Conservation (phyloP, 2,113 vertebrate species). For the Natator depressus region DNA sequence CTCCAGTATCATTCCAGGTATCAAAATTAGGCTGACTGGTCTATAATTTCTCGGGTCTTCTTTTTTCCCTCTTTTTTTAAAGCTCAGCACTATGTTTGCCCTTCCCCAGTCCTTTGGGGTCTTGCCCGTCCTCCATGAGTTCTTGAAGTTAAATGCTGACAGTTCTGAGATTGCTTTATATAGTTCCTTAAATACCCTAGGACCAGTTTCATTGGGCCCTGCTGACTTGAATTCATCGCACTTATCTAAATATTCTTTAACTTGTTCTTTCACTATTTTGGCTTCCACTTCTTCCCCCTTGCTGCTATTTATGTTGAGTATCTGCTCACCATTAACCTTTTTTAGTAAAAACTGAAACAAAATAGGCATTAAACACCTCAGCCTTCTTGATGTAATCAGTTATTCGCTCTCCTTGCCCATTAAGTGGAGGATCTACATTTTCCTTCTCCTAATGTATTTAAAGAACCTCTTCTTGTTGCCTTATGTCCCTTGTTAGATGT, state of each 20-base stretch:
- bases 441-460: background rate
- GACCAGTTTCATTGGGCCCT: background rate
- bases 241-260: background rate
- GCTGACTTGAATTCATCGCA: background rate
- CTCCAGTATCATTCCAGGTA: no score
- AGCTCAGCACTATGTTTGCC: background rate
- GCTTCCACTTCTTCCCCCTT: background rate
- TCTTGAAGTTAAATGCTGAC: background rate
- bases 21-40: no score
- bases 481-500: background rate
- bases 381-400: background rate
- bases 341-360: background rate
- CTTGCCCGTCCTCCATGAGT: background rate
- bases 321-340: background rate
- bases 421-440: background rate
- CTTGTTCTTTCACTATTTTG: background rate
- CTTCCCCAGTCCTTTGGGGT: background rate
- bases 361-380: background rate
- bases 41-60: no score
- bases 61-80: no score
- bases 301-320: background rate
- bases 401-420: background rate
- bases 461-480: background rate
- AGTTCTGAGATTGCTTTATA: background rate
- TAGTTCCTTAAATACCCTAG: background rate